Evolutionary conservation across 92 coral and sea anemone genomes (phyloP), one percentile per base, ranked within the genome.

Genomic region (Porites evermanni): DNA sequence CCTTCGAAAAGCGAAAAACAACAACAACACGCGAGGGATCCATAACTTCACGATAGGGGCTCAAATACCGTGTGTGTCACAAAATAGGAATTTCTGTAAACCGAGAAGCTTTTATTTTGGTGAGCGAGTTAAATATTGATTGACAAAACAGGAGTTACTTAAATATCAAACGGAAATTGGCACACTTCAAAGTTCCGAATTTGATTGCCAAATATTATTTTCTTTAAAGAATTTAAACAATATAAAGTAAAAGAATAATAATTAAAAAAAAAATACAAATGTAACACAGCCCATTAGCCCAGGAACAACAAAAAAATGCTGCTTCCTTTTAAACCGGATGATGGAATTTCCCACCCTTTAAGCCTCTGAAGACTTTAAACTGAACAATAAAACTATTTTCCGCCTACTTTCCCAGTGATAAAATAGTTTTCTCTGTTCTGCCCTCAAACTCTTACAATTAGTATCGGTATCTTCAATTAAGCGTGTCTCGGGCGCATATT

Each of bases 41-140:
- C 17, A 19, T 47, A 8, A 11, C 17, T 47, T 18, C 82, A 18
- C 60, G 1, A 74, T 18, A 67, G 54, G 58, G 71, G 56, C 7
- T 24, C 38, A 18, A 16, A 18, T 19, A 16, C 19, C 18, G 21
- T 10, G 16, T 56, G 64, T 29, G 24, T 17, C 14, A 38, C 60
- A 59, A 23, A 66, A 67, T 13, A 67, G 44, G 72, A 67, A 78
- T 78, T 78, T 50, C 54, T 29, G 82, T 78, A 78, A 78, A 64
- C 56, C 19, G 82, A 78, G 82, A 78, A 63, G 70, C 13, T 12
- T 32, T 60, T 63, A 38, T 18, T 32, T 24, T 78, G 54, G 79
- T 16, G 20, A 78, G 2, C 0, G 26, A 63, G 58, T 23, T 53
- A 63, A 29, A 32, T 19, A 78, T 32, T 78, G 82, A 78, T 78